Percentiles rank a stretch among this genome's conserved stretches.
phyloP scores from a whole-genome alignment of 2,797 vertebrate species.

The Coccyzus lansbergi region DNA sequence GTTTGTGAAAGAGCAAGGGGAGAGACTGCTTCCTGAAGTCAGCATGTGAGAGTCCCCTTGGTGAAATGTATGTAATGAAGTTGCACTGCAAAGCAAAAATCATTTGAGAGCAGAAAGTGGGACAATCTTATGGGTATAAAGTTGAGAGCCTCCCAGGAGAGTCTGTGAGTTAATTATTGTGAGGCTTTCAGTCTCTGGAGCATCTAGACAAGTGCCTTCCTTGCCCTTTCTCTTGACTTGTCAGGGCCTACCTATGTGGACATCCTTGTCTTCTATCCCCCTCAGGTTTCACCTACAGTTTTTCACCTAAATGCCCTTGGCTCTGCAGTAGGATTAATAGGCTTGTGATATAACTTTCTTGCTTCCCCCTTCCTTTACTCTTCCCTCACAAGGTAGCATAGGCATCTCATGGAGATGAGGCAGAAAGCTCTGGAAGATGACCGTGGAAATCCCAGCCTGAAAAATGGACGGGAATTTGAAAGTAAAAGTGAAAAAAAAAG shows the following conservation, averaged over 20 bases:
- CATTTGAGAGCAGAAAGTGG: conserved; percentile 37
- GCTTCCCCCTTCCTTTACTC: not conserved
- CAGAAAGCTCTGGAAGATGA: not conserved
- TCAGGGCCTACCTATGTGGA: not conserved
- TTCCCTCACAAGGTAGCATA: not conserved
- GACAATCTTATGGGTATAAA: conserved; percentile 41
- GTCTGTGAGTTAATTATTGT: conserved; percentile 38
- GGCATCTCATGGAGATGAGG: not conserved
- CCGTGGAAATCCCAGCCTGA: not conserved
- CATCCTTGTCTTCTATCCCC: not conserved
- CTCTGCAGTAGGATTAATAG: not conserved
- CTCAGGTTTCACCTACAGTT: not conserved
- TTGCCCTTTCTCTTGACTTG: not conserved
- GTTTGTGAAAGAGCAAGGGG: not conserved
- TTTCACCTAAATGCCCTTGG: not conserved
- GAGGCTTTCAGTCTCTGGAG: conserved; percentile 3
- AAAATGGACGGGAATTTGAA: not conserved
- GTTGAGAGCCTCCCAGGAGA: not conserved
- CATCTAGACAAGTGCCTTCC: not conserved
- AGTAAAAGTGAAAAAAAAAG: not conserved
- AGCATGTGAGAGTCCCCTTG: not conserved
- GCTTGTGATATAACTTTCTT: not conserved
- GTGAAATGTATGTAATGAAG: not conserved
- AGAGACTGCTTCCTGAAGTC: not conserved
- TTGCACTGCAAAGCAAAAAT: not conserved